phyloP scores from a whole-genome alignment of 2,888 invertebrate genomes.

The Clusia tigrina region DNA sequence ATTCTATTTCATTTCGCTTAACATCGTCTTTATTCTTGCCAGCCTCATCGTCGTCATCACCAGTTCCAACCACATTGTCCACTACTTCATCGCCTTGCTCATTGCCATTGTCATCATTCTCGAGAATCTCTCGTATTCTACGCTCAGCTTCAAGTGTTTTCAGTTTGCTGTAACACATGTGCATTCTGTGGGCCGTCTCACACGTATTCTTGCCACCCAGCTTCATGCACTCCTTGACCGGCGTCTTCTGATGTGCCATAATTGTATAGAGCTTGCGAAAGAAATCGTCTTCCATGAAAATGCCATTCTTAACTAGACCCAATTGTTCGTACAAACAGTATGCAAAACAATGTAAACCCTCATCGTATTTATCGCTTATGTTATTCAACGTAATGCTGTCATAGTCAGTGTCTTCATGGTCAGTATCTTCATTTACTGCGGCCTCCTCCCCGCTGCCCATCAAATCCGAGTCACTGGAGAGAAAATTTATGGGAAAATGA shows the following conservation, averaged over 20 bases:
- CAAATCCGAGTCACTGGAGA: conserved; percentile 34
- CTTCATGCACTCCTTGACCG: conserved; percentile 45
- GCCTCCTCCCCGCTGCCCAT: conserved; percentile 30
- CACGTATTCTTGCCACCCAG: conserved; percentile 45
- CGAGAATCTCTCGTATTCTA: conserved; percentile 41
- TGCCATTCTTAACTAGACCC: conserved; percentile 47
- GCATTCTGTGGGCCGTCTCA: conserved; percentile 50
- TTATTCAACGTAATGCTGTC: conserved; percentile 24
- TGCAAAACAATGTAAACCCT: conserved; percentile 53
- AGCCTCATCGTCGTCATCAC: not conserved
- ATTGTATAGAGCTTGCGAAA: conserved; percentile 41
- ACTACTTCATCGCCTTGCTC: no score
- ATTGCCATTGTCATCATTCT: conserved; percentile 16
- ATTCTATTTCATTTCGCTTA: no score
- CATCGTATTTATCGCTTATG: conserved; percentile 40
- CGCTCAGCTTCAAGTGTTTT: conserved; percentile 48
- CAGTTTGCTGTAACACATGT: conserved; percentile 46
- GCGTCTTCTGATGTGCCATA: conserved; percentile 35
- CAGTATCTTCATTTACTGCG: conserved; percentile 8
- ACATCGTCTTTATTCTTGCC: no score
- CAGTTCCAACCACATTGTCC: not conserved
- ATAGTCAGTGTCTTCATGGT: conserved; percentile 34
- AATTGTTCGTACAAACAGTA: conserved; percentile 53
- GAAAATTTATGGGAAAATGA: conserved; percentile 44
- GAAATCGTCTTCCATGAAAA: conserved; percentile 45